phyloP scores from a whole-genome alignment of 2,888 invertebrate species.

The Lacanobia wlatinum region DNA sequence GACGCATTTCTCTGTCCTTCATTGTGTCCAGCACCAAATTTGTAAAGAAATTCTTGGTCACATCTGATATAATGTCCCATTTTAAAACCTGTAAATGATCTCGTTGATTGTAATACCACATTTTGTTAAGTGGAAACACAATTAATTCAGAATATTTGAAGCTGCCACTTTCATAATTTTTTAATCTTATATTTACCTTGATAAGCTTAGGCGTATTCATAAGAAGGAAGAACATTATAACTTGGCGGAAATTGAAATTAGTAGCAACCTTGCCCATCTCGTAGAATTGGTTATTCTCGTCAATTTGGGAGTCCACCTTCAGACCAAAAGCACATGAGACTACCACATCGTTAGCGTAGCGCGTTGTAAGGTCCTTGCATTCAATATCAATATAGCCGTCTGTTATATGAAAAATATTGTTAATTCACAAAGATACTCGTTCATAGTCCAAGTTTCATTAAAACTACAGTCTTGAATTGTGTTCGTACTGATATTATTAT shows the following conservation, averaged over 20 bases:
- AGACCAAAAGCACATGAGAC: constrained; percentile 89
- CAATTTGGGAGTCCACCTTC: constrained; percentile 88
- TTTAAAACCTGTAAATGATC: constrained; percentile 65
- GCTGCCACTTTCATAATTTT: no score
- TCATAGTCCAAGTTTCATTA: background rate
- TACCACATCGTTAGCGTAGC: constrained; percentile 89
- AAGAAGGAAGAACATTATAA: constrained; percentile 67
- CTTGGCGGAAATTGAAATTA: constrained; percentile 72
- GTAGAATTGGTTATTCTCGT: constrained; percentile 90
- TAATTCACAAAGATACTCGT: no score
- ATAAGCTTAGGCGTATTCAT: constrained; percentile 62
- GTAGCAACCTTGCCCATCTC: constrained; percentile 85
- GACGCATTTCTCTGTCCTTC: constrained; percentile 76
- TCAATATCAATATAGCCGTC: constrained; percentile 76
- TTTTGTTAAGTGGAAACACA: background rate
- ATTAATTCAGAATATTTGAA: background rate
- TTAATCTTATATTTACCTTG: constrained; percentile 58
- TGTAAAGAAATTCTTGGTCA: constrained; percentile 74
- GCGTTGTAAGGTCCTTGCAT: constrained; percentile 82
- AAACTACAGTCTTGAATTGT: background rate
- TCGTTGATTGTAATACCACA: background rate
- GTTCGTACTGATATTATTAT: background rate
- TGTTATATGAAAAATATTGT: constrained; percentile 33
- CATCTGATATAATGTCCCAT: constrained; percentile 63
- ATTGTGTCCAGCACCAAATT: constrained; percentile 81